A percentile compares a stretch with the other conserved stretches of the same genome.
Evolutionary conservation across 2,888 invertebrate species (phyloP).

Genomic region (Iphiclides podalirius): DNA sequence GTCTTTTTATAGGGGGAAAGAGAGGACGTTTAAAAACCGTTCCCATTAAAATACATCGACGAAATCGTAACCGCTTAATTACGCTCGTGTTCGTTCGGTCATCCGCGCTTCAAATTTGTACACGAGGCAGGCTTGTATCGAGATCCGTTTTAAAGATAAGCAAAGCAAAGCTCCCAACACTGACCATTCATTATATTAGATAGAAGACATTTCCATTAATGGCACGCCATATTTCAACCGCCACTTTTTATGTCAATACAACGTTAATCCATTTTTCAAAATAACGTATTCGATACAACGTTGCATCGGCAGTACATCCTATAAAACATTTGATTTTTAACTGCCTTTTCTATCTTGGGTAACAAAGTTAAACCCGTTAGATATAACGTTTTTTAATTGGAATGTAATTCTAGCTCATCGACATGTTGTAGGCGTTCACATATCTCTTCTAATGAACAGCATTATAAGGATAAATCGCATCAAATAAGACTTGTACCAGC

Average conservation of each 20-base stretch:
- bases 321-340: not conserved
- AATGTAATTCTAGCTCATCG: not conserved
- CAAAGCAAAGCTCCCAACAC: not conserved
- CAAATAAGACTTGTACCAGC: not conserved
- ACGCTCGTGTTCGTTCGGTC: not conserved
- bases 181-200: not conserved
- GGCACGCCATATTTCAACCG: not conserved
- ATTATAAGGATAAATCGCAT: conserved; percentile 4
- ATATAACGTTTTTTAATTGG: not conserved
- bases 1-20: not conserved
- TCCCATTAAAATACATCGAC: conserved; percentile 6
- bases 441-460: conserved; percentile 1
- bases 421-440: not conserved
- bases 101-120: not conserved
- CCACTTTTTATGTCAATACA: not conserved
- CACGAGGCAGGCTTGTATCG: not conserved
- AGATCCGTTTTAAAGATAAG: not conserved
- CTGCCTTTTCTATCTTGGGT: too few species aligned
- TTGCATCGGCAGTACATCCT: not conserved
- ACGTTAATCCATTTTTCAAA: not conserved
- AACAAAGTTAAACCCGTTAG: not conserved
- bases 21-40: conserved; percentile 4
- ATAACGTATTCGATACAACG: not conserved
- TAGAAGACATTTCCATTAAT: not conserved
- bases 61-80: conserved; percentile 15